Base-by-base conservation (phyloP, 1,140 invertebrate species). In the Homalodisca vitripennis region DNA sequence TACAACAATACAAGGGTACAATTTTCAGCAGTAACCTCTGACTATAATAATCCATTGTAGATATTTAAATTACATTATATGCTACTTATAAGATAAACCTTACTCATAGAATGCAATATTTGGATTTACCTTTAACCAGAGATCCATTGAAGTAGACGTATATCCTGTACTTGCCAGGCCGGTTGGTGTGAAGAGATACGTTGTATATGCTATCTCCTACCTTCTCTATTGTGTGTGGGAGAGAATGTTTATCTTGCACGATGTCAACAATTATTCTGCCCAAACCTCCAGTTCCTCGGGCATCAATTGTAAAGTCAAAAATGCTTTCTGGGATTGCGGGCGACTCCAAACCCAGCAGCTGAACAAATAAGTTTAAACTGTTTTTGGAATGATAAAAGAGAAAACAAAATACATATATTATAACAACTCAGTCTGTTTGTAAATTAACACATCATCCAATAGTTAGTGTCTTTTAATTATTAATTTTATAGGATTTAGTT, bases 131-230 rank as follows among this genome's bases (percentile, higher is more conserved):
- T 84, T 93, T 92, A n/a, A 98, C 92, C 76, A 98, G 95, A 73
- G 92, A 91, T 2, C 94, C 94, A 79, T 98, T 98, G 78, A 98
- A 98, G 75, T 95, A 96, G 17, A 98, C 88, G 77, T 97, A 95
- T 32, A 98, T 87, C 63, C 92, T 86, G 80, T 99, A 97, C 79
- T 95, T 95, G 51, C 97, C 97, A 53, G 91, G 87, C 51, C 92
- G 88, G 66, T 89, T 86, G 0, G 97, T 96, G 72, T 92, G 90
- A 75, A 98, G 97, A 12, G 92, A 91, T 1, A 98, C 90, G 22
- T 90, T 85, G 74, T 98, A 96, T 66, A 91, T 87, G 65, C 91
- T 90, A 53, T 87, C 84, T 12, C 90, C 90, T 47, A 94, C 86
- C 77, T 93, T 90, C 73, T 94, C 91, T 3, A 97, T 85, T 1